phyloP scores from a whole-genome alignment of 2,888 invertebrate genomes.

The Pachycephus smyrnensis region DNA sequence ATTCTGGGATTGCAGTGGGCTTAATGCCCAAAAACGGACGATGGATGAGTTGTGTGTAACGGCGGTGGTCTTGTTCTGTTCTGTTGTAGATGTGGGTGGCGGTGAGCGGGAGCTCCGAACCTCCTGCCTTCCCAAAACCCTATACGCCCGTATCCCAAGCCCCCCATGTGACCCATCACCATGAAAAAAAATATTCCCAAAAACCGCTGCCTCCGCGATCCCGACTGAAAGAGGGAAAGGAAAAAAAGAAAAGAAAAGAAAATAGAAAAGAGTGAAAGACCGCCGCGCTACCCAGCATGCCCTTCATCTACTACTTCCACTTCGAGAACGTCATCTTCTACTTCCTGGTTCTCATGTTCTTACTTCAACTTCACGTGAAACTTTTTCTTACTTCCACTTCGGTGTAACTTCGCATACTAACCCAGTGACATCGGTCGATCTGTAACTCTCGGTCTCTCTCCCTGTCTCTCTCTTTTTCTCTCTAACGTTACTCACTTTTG shows the following conservation, averaged over 20 bases:
- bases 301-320: background rate
- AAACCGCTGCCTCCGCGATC: constrained; percentile 5
- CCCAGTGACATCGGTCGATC: background rate
- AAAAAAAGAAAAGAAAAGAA: constrained; percentile 1
- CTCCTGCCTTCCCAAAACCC: constrained; percentile 55
- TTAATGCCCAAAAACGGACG: constrained; percentile 21
- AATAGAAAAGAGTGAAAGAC: constrained; percentile 6
- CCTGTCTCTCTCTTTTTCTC: background rate
- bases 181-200: constrained; percentile 1
- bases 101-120: constrained; percentile 67
- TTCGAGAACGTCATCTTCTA: background rate
- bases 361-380: background rate
- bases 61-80: constrained; percentile 67
- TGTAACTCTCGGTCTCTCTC: background rate
- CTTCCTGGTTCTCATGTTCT: background rate
- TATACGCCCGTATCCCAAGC: background rate
- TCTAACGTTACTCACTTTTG: background rate
- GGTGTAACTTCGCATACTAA: background rate
- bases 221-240: background rate
- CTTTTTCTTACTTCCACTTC: background rate
- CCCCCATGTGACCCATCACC: background rate
- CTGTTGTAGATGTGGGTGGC: constrained; percentile 68
- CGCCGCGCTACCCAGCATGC: constrained; percentile 9
- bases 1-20: background rate
- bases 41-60: constrained; percentile 66